phyloP scores from a whole-genome alignment of 2,888 invertebrate species.

The Macrosoma leucophasiata region DNA sequence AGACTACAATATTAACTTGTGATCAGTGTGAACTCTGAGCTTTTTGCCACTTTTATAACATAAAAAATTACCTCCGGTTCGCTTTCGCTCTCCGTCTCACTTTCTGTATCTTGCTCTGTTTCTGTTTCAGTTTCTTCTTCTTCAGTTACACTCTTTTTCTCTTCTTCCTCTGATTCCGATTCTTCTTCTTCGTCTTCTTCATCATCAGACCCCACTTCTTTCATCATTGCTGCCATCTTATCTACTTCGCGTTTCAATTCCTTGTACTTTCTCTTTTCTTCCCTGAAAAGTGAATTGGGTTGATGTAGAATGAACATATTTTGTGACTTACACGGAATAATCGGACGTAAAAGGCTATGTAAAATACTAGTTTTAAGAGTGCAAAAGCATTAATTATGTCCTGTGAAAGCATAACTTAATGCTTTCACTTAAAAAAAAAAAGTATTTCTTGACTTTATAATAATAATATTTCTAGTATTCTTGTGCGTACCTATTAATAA shows the following conservation, averaged over 20 bases:
- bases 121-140: slow-evolving; percentile 79
- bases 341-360: no score
- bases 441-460: no score
- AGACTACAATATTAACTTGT: no score
- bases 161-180: slow-evolving; percentile 75
- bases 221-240: slow-evolving; percentile 93
- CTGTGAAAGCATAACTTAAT: not conserved
- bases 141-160: slow-evolving; percentile 73
- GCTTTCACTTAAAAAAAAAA: no score
- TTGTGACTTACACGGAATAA: no score
- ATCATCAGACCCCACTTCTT: slow-evolving; percentile 83
- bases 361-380: no score
- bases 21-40: no score
- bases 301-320: no score
- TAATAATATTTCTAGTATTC: no score
- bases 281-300: slow-evolving; percentile 52
- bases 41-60: no score
- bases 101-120: slow-evolving; percentile 80
- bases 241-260: slow-evolving; percentile 90
- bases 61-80: slow-evolving; percentile 76
- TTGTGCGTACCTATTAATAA: no score
- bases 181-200: slow-evolving; percentile 81
- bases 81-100: slow-evolving; percentile 79
- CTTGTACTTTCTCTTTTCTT: slow-evolving; percentile 89
- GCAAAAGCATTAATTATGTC: no score